phyloP scores from a whole-genome alignment of 2,888 invertebrate genomes.

The Limnephilus rhombicus region DNA sequence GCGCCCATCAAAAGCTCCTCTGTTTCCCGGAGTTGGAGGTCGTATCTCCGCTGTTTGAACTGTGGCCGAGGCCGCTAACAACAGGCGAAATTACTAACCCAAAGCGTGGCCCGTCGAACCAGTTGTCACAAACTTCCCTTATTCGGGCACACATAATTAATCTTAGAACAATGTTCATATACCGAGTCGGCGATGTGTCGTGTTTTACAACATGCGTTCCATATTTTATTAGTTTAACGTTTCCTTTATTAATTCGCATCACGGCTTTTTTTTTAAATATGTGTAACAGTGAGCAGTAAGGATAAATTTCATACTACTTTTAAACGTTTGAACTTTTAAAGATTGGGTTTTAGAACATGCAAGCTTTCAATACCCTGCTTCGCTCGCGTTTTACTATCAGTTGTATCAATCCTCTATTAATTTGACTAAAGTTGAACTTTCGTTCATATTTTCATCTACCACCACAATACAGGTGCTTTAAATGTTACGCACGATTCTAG shows the following conservation, averaged over 20 bases:
- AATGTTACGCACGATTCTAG: too few species aligned
- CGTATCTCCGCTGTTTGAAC: slow-evolving; percentile 44
- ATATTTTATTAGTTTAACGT: too few species aligned
- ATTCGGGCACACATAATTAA: not conserved
- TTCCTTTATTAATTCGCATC: not conserved
- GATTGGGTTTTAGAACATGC: not conserved
- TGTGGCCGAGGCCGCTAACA: slow-evolving; percentile 19
- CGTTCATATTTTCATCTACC: too few species aligned
- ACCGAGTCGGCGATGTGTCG: not conserved
- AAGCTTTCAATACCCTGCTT: not conserved
- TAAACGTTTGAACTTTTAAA: not conserved
- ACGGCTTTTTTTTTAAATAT: not conserved
- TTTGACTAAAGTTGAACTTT: not conserved
- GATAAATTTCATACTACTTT: not conserved
- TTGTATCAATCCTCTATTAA: not conserved
- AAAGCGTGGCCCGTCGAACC: slow-evolving; percentile 25
- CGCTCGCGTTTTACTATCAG: not conserved
- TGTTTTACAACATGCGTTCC: not conserved
- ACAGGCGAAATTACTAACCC: slow-evolving; percentile 12
- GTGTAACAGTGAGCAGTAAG: not conserved
- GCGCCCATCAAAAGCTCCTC: slow-evolving; percentile 8
- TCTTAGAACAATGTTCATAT: not conserved
- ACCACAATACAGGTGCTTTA: too few species aligned
- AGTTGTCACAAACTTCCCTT: not conserved
- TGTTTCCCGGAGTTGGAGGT: not conserved